Conservation (phyloP, 2,888 invertebrate genomes). For the Phalera bucephala region DNA sequence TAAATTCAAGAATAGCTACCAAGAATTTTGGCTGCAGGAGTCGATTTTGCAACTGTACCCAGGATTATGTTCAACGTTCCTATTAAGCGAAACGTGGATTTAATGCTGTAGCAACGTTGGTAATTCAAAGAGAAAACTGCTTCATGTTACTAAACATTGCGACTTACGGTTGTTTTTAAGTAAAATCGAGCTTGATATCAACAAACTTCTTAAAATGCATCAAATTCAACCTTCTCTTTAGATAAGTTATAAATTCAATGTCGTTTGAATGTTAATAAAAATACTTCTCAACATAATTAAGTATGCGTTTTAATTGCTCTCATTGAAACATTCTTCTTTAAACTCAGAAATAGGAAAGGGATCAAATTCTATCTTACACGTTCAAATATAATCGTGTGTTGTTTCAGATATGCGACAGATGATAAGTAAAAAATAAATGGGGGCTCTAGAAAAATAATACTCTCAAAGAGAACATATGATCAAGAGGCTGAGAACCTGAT, state of each 20-base stretch:
- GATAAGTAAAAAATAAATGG: too few relatives aligned
- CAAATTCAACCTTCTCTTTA: slow-evolving; percentile 7
- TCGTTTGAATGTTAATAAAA: not conserved
- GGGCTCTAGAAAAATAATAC: too few relatives aligned
- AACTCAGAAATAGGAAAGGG: too few relatives aligned
- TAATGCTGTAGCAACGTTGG: slow-evolving; percentile 15
- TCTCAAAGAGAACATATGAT: too few relatives aligned
- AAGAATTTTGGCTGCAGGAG: slow-evolving; percentile 24
- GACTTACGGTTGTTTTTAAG: slow-evolving; percentile 25
- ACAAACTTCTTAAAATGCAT: slow-evolving; percentile 14
- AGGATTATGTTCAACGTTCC: slow-evolving; percentile 13
- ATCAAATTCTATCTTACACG: too few relatives aligned
- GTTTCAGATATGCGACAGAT: too few relatives aligned
- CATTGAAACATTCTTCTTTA: too few relatives aligned
- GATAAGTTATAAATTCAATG: not conserved
- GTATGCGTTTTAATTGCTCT: too few relatives aligned
- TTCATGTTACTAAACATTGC: slow-evolving; percentile 20
- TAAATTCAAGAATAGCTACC: slow-evolving; percentile 21
- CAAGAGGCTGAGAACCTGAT: too few relatives aligned
- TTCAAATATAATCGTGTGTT: too few relatives aligned
- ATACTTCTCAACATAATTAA: too few relatives aligned
- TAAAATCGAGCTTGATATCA: slow-evolving; percentile 26
- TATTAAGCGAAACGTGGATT: slow-evolving; percentile 16
- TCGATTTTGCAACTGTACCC: slow-evolving; percentile 15
- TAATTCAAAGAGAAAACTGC: slow-evolving; percentile 19